Base-by-base conservation (phyloP, 2,797 vertebrate genomes). In the Sphaeramia orbicularis region DNA sequence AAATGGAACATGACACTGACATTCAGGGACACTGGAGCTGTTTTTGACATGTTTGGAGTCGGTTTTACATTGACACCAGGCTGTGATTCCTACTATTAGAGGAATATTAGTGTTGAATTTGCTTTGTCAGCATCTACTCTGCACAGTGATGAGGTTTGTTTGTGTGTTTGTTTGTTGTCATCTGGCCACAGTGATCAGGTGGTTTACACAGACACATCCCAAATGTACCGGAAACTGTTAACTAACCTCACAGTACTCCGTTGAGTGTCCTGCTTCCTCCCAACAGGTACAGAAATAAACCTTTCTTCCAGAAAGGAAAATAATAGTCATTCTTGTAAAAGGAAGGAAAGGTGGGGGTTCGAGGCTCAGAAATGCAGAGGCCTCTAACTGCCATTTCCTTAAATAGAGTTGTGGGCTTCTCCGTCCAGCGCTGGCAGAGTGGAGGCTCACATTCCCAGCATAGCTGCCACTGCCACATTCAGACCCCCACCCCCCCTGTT, bases 321-420 rank as follows among this genome's bases (percentile, higher is more conserved):
- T 84, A 76, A 87, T 79, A 48, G 72, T 84, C 47, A 80, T 71
- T 88, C 67, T 78, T 89, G 52, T 71, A 38, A 10, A 65, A 81
- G 73, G 74, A 71, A 85, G 78, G 63, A 81, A 67, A 47, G 56
- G 62, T 63, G 52, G 68, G 60, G 42, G 38, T 53, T 52, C 54
- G 61, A 80, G 54, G 84, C 63, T 50, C 73, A 60, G 78, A 74
- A 80, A 65, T 21, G 12, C 35, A 80, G 70, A 76, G 78, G 86
- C 76, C 88, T 80, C 84, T 83, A 76, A 30, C 80, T 85, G 81
- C 81, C 83, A 90, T 93, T 91, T 92, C 92, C 91, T 93, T 91
- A 93, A 92, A 94, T 94, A 94, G 92, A 87, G 88, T 75, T 89
- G 82, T 86, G 86, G 87, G 86, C 80, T 83, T 69, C 90, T 90